Conservation (phyloP, 2,888 invertebrate species). For the Drosophila imparisetae region DNA sequence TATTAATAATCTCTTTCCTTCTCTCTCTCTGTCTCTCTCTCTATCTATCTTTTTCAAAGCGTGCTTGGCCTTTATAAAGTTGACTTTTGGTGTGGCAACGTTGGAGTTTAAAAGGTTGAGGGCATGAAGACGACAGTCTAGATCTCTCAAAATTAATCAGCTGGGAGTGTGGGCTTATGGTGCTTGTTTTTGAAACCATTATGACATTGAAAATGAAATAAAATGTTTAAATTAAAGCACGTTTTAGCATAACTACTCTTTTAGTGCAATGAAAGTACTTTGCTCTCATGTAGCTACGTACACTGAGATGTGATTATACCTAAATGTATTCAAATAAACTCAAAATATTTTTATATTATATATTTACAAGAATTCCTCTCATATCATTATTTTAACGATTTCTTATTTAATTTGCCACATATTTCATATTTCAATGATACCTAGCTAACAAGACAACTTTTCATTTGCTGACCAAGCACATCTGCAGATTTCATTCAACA, state of each 20-base stretch:
- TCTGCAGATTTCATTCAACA: neutral
- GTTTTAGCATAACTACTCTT: neutral
- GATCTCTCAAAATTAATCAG: slow-evolving; percentile 19
- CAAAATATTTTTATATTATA: neutral
- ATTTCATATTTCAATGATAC: neutral
- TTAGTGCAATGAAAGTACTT: neutral
- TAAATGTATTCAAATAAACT: neutral
- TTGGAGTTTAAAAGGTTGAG: slow-evolving; percentile 23
- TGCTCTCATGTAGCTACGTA: neutral
- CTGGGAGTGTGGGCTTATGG: neutral
- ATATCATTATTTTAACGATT: neutral
- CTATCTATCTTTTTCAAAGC: slow-evolving; percentile 12
- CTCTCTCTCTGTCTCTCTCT: neutral
- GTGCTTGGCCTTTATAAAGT: slow-evolving; percentile 40
- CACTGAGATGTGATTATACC: neutral
- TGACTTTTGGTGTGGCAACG: slow-evolving; percentile 11
- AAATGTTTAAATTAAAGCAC: slow-evolving; percentile 10
- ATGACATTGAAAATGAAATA: slow-evolving; percentile 7
- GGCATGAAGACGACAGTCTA: slow-evolving; percentile 18
- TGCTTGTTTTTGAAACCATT: slow-evolving; percentile 2
- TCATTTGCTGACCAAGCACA: slow-evolving; percentile 6
- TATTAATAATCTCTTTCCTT: slow-evolving; percentile 32
- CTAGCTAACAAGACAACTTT: neutral
- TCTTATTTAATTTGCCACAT: neutral
- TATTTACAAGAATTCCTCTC: neutral